These are phyloP conservation scores for Temnothorax curvispinosus DNA, from an alignment of 1,140 invertebrate genomes.

Conservation along the genomic window DNA sequence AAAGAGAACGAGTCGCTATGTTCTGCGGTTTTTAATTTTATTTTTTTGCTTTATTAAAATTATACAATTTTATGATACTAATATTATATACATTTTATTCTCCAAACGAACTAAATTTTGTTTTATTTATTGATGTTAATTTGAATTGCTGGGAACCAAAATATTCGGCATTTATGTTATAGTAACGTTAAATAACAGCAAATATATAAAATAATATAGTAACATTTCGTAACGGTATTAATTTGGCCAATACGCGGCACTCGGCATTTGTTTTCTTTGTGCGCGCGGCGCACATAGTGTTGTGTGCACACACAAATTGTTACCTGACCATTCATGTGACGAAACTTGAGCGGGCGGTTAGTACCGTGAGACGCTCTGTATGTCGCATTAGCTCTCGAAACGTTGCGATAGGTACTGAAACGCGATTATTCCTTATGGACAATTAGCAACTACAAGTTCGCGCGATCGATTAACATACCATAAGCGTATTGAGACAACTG, in stretches of 20 bases:
- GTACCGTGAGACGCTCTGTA: not conserved
- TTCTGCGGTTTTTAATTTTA: not conserved
- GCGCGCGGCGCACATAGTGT: not conserved
- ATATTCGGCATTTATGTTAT: slow-evolving; percentile 3
- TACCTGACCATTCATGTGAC: not conserved
- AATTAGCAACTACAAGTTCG: slow-evolving; percentile 22
- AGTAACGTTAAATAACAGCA: not conserved
- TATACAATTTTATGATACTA: not conserved
- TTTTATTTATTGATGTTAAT: not conserved
- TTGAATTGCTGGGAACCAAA: not conserved
- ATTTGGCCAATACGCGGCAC: not conserved
- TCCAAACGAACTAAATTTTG: not conserved
- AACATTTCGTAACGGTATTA: not conserved
- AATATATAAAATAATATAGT: too few relatives aligned
- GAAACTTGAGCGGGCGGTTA: not conserved
- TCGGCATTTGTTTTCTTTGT: not conserved
- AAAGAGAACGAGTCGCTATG: not conserved
- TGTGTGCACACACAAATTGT: not conserved
- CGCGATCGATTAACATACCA: not conserved
- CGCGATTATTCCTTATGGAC: slow-evolving; percentile 6
- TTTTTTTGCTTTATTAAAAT: not conserved
- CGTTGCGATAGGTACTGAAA: not conserved
- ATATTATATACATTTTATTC: not conserved
- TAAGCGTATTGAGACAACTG: slow-evolving; percentile 14
- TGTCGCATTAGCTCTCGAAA: slow-evolving; percentile 3